Evolutionary conservation across 2,797 vertebrate genomes (phyloP), one percentile per base, ranked within the genome.

Genomic region (Rhynchotus rufescens): DNA sequence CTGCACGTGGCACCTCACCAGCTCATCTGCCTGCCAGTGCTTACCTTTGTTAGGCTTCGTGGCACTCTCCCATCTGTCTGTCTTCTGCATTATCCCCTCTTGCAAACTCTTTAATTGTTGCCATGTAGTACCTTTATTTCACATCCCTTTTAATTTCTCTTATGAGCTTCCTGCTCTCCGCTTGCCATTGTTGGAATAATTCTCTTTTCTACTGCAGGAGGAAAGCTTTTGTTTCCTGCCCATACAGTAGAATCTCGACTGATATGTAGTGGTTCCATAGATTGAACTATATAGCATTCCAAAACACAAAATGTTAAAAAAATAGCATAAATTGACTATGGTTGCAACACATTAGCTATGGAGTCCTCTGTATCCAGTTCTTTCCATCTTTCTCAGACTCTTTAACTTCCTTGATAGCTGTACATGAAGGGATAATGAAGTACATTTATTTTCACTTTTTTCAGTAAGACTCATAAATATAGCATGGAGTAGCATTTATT

Each of bases 241-340:
- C 64, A 7, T 45, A 40, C 10, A n/a, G 17, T 56, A 56, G 30
- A 20, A 30, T 56, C 10, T n/a, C 19, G 30, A 56, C 36, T 68
- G 23, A 25, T 20, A 67, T 3, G 12, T 4, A 8, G 2, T 2
- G 2, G 16, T 78, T 65, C 87, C 45, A 78, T 8, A 26, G 16
- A 8, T 71, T 74, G 25, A 71, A 15, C 49, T 45, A 16, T 3
- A 72, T 6, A 22, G 13, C 1, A 1, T 6, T 59, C 9, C 19
- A 74, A 81, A 56, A 1, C 6, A 26, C 20, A 28, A 72, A 17
- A 4, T 3, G 1, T 8, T 61, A 40, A 40, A 40, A 40, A 12
- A 40, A 1, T 0, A 69, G 10, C 0, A 1, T 49, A 26, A 71
- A 74, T 26, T 6, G 15, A 54, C 4, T 23, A 13, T 34, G 7